These are phyloP conservation scores for Heliconius ethilla DNA, from an alignment of 2,888 invertebrate species.

Conservation along the genomic window DNA sequence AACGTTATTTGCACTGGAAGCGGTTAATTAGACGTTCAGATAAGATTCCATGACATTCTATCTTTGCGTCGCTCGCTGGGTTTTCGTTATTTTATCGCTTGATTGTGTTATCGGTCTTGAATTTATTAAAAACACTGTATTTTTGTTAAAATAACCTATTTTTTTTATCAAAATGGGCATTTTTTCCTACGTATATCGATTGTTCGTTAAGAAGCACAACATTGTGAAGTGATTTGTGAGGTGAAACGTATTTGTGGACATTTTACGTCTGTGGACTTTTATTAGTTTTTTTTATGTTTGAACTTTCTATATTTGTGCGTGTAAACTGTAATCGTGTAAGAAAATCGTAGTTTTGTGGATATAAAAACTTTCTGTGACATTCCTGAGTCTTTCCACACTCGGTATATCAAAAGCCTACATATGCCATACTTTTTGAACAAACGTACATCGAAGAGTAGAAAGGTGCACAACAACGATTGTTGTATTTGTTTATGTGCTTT, in stretches of 20 bases:
- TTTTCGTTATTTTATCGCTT: neutral
- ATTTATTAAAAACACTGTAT: neutral
- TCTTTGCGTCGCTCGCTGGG: constrained; percentile 30
- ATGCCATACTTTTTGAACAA: constrained; percentile 72
- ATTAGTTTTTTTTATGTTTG: neutral
- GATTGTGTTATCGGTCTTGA: neutral
- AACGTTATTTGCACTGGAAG: constrained; percentile 38
- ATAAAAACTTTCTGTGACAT: constrained; percentile 24
- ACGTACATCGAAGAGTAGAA: constrained; percentile 64
- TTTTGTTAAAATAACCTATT: neutral
- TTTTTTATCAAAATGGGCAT: constrained; percentile 66
- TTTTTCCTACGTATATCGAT: constrained; percentile 73
- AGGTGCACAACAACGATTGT: constrained; percentile 68
- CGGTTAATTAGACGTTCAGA: constrained; percentile 32
- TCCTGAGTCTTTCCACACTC: constrained; percentile 20
- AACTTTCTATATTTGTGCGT: neutral
- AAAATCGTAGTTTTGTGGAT: neutral
- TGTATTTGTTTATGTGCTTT: constrained; percentile 67
- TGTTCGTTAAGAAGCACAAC: constrained; percentile 72
- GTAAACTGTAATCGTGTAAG: neutral
- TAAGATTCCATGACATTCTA: constrained; percentile 34
- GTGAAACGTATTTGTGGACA: neutral
- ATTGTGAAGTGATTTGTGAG: constrained; percentile 43
- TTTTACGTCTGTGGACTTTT: neutral
- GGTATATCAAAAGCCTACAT: constrained; percentile 68